phyloP scores from a whole-genome alignment of 1,140 invertebrate genomes.

The Diabrotica virgifera region DNA sequence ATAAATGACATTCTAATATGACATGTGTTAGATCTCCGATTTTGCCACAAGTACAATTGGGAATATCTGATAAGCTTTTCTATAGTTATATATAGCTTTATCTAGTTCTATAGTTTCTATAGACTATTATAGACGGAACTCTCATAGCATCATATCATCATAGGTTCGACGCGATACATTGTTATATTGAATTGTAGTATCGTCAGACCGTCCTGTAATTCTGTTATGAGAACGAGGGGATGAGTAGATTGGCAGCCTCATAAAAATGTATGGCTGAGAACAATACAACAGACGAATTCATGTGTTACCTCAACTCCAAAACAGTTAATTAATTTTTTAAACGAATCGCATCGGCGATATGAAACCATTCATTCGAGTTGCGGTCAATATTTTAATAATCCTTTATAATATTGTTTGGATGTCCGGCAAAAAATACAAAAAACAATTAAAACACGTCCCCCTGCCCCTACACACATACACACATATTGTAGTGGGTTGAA shows the following conservation, averaged over 20 bases:
- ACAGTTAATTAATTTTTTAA: conserved; percentile 17
- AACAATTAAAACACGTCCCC: conserved; percentile 4
- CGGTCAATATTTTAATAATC: conserved; percentile 10
- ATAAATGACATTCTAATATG: too few species aligned
- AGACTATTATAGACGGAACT: too few species aligned
- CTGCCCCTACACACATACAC: neutral
- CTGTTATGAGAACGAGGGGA: conserved; percentile 3
- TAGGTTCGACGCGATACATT: too few species aligned
- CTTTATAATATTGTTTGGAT: conserved; percentile 9
- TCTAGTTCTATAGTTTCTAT: too few species aligned
- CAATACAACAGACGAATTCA: conserved; percentile 15
- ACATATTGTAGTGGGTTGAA: neutral
- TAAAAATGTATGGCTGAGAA: conserved; percentile 13
- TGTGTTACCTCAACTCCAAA: conserved; percentile 13
- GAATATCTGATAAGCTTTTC: too few species aligned
- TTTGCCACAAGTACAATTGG: too few species aligned
- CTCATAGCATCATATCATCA: too few species aligned
- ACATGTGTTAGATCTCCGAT: too few species aligned
- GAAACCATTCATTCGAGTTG: neutral
- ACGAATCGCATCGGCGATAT: conserved; percentile 4
- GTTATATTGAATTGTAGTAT: too few species aligned
- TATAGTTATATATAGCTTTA: too few species aligned
- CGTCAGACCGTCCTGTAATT: neutral
- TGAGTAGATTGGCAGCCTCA: conserved; percentile 6
- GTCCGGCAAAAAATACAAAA: neutral